These are phyloP conservation scores for Myiotriccus ornatus DNA, from an alignment of 2,797 vertebrate genomes.

Conservation along the genomic window DNA sequence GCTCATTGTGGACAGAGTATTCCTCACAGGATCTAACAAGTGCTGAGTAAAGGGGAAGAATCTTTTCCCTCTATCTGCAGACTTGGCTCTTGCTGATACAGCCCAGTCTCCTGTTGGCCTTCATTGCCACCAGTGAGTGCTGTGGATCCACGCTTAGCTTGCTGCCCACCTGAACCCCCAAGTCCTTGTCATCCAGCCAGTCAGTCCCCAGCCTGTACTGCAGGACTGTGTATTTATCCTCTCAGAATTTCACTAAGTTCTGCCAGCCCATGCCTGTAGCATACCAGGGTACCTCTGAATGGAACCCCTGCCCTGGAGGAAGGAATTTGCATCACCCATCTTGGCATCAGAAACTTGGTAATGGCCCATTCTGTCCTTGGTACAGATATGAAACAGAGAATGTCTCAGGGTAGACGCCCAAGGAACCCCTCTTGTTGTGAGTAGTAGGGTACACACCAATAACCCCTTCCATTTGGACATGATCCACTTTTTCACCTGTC, in stretches of 20 bases:
- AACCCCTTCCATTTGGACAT: not conserved
- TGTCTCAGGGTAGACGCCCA: not conserved
- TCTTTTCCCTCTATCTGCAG: not conserved
- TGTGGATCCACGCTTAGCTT: not conserved
- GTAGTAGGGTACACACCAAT: not conserved
- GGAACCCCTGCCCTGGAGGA: not conserved
- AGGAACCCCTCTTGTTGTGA: not conserved
- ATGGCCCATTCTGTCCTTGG: not conserved
- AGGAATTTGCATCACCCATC: not conserved
- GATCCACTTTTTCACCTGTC: not conserved
- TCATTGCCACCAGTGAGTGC: fast-evolving
- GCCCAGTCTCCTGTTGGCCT: not conserved
- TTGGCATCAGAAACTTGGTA: not conserved
- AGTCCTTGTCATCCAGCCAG: not conserved
- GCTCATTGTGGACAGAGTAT: not conserved
- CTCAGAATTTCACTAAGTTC: not conserved
- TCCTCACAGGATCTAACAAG: not conserved
- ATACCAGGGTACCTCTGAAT: not conserved
- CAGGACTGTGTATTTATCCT: not conserved
- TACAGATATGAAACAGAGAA: not conserved
- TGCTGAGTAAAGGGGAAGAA: not conserved
- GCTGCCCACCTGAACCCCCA: not conserved
- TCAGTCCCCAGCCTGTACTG: not conserved
- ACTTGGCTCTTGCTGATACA: not conserved
- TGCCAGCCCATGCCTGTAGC: not conserved